phyloP scores from a whole-genome alignment of 92 coral and sea anemone species.

The Phenganax subtilis region DNA sequence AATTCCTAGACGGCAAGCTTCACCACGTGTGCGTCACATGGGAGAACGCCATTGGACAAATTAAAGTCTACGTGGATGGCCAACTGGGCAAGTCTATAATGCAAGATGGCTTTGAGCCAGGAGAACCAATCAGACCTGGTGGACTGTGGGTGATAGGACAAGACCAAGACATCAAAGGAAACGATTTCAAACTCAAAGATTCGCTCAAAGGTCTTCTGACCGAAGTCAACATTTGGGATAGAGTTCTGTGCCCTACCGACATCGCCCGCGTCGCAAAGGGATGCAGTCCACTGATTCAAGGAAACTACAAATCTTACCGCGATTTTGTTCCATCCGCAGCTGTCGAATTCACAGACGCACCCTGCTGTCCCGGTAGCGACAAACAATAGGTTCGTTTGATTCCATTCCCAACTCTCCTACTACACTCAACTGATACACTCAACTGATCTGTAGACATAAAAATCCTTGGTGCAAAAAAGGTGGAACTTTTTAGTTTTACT shows the following conservation, averaged over 20 bases:
- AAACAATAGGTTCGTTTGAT: too few relatives aligned
- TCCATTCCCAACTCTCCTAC: too few relatives aligned
- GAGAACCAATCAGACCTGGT: neutral
- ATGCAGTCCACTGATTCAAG: neutral
- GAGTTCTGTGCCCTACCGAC: neutral
- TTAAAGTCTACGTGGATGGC: neutral
- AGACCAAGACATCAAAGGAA: too few relatives aligned
- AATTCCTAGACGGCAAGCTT: neutral
- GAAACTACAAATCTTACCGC: neutral
- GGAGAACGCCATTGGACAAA: neutral
- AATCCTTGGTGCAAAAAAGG: too few relatives aligned
- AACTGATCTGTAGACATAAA: too few relatives aligned
- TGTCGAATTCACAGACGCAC: neutral
- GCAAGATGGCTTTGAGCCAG: neutral
- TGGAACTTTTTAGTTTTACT: too few relatives aligned
- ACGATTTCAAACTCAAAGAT: neutral
- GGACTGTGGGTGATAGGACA: neutral
- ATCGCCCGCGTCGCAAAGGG: neutral
- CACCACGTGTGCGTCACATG: constrained; percentile 18
- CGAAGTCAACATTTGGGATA: constrained; percentile 8
- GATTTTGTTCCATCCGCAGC: neutral
- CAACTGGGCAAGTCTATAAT: neutral
- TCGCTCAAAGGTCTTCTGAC: neutral
- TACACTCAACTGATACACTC: too few relatives aligned
- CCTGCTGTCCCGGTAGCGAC: neutral